Evolutionary conservation across 2,888 invertebrate genomes (phyloP).

Genomic region (Dioctria rufipes): DNA sequence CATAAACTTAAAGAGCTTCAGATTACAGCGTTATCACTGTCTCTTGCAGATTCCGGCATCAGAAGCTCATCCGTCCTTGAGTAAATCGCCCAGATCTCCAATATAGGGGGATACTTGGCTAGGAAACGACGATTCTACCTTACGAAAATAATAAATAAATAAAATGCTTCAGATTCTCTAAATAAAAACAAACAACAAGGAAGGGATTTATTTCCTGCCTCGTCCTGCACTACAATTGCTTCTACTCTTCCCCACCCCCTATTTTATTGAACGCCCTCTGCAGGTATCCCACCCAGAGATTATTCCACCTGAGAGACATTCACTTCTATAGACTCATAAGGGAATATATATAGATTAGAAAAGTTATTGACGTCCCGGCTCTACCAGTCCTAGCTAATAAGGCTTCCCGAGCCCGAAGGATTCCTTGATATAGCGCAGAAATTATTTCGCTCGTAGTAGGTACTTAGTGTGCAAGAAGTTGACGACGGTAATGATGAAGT

Average conservation of each 20-base stretch:
- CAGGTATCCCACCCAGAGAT: not conserved
- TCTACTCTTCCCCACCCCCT: not conserved
- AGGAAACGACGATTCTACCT: not conserved
- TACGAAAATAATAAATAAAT: not conserved
- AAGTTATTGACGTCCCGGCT: not conserved
- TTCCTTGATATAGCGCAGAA: not conserved
- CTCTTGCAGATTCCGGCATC: slow-evolving; percentile 2
- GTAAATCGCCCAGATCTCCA: not conserved
- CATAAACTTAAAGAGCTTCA: slow-evolving; percentile 15
- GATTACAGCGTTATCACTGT: slow-evolving; percentile 16
- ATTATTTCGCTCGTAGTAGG: not conserved
- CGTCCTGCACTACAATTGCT: not conserved
- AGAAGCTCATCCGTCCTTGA: not conserved
- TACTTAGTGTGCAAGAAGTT: too few relatives aligned
- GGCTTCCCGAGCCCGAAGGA: not conserved
- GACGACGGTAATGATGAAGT: not conserved
- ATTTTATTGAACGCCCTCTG: too few relatives aligned
- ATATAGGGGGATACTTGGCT: not conserved
- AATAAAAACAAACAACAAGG: not conserved
- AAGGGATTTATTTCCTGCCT: not conserved
- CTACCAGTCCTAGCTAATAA: not conserved
- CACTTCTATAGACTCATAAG: not conserved
- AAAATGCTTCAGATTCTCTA: not conserved
- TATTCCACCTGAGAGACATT: not conserved
- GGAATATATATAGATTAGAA: not conserved